Evolutionary conservation across 2,797 vertebrate species (phyloP), one percentile per base, ranked within the genome.

Genomic region (Lerista edwardsae): DNA sequence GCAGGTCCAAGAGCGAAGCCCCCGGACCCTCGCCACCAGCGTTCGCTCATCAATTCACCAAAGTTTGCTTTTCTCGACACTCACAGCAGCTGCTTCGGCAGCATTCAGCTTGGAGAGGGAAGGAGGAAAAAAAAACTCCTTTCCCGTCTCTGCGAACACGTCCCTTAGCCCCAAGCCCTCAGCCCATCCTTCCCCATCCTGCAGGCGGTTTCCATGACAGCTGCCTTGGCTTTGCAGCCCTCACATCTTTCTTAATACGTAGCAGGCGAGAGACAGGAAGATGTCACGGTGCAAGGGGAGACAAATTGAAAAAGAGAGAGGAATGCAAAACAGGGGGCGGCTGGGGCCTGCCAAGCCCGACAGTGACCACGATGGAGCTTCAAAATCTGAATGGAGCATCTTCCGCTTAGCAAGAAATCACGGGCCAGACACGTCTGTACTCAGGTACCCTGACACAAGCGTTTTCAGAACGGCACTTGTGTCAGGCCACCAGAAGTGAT

Each of bases 241-340:
- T 87, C 89, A 94, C 94, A 92, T 91, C 82, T 92, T 86, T 92
- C 92, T 94, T 93, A 94, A 94, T 86, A 91, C 91, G 86, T 79
- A 91, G 85, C 93, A 21, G 3, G 76, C 85, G 83, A 44, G 91
- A 91, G 90, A 91, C 34, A 65, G 36, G 64, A 84, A 86, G 84
- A 86, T 47, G 87, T 89, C 91, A 47, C 82, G 94, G 84, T 90
- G 84, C 73, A n/a, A n/a, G n/a, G n/a, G n/a, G n/a, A n/a, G n/a
- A n/a, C n/a, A n/a, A n/a, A n/a, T n/a, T n/a, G n/a, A n/a, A 81
- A 90, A 87, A 29, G 64, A 68, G 65, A 31, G 75, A 90, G 85
- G 79, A 36, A 86, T 64, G 69, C 82, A 64, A 0, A 0, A 0
- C 0, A 90, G 87, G 31, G 82, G 75, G 78, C 87, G 86, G 90